Conservation (phyloP, 2,113 vertebrate species). For the Lepus europaeus region DNA sequence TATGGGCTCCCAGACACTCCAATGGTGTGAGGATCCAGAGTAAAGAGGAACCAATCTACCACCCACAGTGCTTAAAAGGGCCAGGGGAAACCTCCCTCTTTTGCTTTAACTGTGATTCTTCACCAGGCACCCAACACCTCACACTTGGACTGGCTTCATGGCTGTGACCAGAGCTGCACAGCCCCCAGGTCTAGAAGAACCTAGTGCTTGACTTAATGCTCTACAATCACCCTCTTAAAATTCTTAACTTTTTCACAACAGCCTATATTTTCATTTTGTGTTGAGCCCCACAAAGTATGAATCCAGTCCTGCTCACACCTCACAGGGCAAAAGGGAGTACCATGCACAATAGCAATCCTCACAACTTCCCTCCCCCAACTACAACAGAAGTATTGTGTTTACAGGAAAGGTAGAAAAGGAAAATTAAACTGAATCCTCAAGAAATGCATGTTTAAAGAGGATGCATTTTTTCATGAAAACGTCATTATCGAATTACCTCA, state of each 20-base stretch:
- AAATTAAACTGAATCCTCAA: constrained; percentile 50
- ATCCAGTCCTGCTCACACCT: not conserved
- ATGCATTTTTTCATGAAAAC: constrained; percentile 13
- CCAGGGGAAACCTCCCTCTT: not conserved
- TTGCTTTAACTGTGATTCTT: not conserved
- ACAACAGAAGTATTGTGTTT: constrained; percentile 4
- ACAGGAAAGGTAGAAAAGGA: not conserved
- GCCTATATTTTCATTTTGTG: constrained; percentile 28
- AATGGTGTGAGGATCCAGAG: not conserved
- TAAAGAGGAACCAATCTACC: not conserved
- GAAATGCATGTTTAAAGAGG: constrained; percentile 22
- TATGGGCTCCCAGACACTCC: not conserved
- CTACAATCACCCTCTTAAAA: not conserved
- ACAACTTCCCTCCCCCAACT: not conserved
- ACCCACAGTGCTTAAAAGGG: not conserved
- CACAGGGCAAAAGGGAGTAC: not conserved
- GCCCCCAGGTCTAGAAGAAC: not conserved
- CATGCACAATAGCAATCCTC: not conserved
- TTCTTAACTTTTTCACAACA: constrained; percentile 8
- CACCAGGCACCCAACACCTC: not conserved
- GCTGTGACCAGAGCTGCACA: not conserved
- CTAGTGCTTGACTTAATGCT: not conserved
- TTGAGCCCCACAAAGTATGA: not conserved
- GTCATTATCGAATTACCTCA: constrained; percentile 57
- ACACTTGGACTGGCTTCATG: not conserved